Percentiles rank a stretch among this genome's conserved stretches.
These are phyloP conservation scores for Oreocharis arfaki DNA, from an alignment of 2,113 vertebrate species.

Conservation along the genomic window DNA sequence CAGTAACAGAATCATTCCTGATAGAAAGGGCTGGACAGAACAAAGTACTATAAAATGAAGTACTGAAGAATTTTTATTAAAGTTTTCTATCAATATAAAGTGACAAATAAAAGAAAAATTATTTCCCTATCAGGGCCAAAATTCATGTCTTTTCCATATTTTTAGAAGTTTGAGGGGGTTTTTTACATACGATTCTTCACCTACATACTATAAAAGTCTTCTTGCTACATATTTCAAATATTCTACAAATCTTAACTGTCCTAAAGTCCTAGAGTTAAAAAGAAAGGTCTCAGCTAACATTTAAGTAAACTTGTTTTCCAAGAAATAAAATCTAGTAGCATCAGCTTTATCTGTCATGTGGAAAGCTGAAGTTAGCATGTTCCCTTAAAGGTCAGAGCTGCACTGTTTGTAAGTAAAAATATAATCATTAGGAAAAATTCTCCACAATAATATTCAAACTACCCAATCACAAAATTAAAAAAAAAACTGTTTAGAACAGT, in stretches of 20 bases:
- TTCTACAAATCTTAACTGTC: neutral
- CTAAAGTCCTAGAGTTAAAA: neutral
- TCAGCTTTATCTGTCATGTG: neutral
- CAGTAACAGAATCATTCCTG: neutral
- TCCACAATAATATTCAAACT: neutral
- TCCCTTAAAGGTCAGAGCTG: neutral
- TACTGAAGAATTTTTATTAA: neutral
- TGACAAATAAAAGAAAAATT: neutral
- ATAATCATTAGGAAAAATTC: neutral
- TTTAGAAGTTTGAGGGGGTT: rapidly evolving
- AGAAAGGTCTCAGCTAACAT: neutral
- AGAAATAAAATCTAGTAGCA: neutral
- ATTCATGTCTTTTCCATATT: neutral
- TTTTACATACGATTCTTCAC: neutral
- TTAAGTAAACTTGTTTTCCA: neutral
- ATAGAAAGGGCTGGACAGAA: neutral
- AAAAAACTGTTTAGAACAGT: neutral
- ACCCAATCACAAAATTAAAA: neutral
- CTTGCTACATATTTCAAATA: neutral
- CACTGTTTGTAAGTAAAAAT: neutral
- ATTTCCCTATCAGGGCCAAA: neutral
- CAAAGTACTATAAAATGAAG: neutral
- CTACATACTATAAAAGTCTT: neutral
- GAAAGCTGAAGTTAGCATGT: neutral
- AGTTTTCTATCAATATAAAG: neutral